Base-by-base conservation (phyloP, 2,797 vertebrate genomes). In the Cossypha dichroa region DNA sequence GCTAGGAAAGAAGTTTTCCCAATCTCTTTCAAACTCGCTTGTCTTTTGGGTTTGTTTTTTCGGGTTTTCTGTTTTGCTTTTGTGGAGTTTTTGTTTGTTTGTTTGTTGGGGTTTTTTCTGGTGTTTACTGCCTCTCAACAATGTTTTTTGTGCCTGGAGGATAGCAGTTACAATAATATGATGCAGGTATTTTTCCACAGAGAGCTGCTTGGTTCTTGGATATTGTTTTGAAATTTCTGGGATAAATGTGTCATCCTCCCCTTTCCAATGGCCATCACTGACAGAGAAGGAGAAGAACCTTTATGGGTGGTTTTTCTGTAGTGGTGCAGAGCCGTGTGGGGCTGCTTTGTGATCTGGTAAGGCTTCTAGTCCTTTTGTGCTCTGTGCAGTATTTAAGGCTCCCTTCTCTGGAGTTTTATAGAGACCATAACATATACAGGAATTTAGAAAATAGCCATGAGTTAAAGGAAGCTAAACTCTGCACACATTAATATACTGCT, bases 371-470 rank as follows among this genome's bases (percentile, higher is more conserved):
- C n/a, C 15, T 79, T 79, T 76, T 70, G 48, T 63, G 18, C 33
- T 79, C 34, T 63, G 25, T 63, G 45, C 19, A 41, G 33, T 49
- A 46, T 62, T 72, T 69, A 70, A 79, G 67, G 15, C 17, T 63
- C 12, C 55, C 34, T 34, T 70, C 55, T 63, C 45, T 17, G 41
- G 33, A 60, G 17, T 62, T 94, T 76, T 67, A 33, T 80, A 38
- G 8, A 38, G 43, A 20, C 48, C 76, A 25, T 72, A 91, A 41
- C 60, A 20, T 31, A 16, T 79, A 23, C 18, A 63, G 22, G 25
- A 87, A 91, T 87, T 89, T 49, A 74, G 56, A 58, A 92, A 77
- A 77, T 54, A 64, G 34, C 43, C 11, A 46, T 45, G 54, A 91
- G 20, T 64, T 85, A 72, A 92, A 63, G 59, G 45, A 81, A 93